These are phyloP conservation scores for Erythrocercus mccallii DNA, from an alignment of 2,113 vertebrate genomes.

Conservation along the genomic window DNA sequence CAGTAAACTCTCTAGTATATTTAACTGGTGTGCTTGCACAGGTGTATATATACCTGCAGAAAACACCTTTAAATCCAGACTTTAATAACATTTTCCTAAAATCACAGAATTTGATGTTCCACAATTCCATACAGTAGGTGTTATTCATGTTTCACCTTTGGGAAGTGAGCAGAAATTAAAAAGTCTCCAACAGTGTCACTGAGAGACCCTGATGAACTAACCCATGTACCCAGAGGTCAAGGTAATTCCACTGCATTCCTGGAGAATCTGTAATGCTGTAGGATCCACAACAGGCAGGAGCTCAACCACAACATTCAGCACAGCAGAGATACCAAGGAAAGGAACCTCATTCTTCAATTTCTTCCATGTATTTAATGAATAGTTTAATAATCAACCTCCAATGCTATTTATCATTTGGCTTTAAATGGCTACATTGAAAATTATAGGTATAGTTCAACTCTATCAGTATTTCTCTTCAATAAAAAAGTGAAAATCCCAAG, in stretches of 20 bases:
- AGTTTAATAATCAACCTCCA: neutral
- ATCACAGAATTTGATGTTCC: neutral
- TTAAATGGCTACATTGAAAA: neutral
- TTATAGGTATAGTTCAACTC: neutral
- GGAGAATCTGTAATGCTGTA: neutral
- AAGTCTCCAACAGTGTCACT: neutral
- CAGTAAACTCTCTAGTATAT: neutral
- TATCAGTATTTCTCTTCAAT: neutral
- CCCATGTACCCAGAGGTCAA: neutral
- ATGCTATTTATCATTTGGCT: neutral
- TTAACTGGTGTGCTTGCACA: accelerated
- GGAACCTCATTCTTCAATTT: neutral
- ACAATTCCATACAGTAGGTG: neutral
- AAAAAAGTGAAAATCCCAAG: neutral
- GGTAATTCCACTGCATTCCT: neutral
- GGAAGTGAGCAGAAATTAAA: neutral
- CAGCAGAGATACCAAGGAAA: neutral
- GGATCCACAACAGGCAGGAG: neutral
- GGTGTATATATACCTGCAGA: neutral
- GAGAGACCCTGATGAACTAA: neutral
- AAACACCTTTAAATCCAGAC: neutral
- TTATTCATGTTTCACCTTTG: neutral
- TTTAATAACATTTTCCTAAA: neutral
- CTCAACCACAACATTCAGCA: neutral
- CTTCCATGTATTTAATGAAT: neutral